Evolutionary conservation across 2,113 vertebrate species (phyloP).

Genomic region (Lepus timidus): DNA sequence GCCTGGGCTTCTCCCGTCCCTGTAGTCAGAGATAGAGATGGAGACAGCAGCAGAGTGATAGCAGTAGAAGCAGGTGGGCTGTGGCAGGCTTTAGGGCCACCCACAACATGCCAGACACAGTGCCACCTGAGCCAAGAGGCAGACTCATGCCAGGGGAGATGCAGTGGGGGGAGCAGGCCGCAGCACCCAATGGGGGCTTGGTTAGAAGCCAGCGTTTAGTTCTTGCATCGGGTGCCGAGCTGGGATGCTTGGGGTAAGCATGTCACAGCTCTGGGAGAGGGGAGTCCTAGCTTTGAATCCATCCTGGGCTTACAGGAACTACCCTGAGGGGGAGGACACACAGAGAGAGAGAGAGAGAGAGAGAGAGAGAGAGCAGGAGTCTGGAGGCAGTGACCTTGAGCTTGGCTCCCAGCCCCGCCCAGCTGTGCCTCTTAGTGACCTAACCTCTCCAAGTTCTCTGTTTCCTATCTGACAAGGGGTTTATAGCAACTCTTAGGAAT

Average conservation of each 20-base stretch:
- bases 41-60: background rate
- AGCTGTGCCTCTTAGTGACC: background rate
- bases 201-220: background rate
- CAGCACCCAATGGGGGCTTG: background rate
- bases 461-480: background rate
- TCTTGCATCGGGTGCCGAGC: background rate
- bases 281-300: background rate
- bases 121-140: background rate
- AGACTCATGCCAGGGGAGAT: background rate
- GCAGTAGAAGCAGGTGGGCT: background rate
- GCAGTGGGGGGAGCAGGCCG: background rate
- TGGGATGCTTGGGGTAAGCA: rapidly evolving
- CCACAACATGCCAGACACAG: background rate
- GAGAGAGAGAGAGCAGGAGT: background rate
- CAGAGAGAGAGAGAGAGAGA: too few relatives aligned
- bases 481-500: background rate
- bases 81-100: background rate
- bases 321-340: background rate
- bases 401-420: background rate
- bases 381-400: background rate
- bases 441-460: background rate
- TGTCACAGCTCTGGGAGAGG: background rate
- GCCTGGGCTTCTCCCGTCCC: background rate
- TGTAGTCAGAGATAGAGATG: background rate
- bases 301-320: background rate